Percentiles rank a stretch among this genome's conserved stretches.
Evolutionary conservation across 2,797 vertebrate genomes (phyloP).

Genomic region (Danio aesculapii): DNA sequence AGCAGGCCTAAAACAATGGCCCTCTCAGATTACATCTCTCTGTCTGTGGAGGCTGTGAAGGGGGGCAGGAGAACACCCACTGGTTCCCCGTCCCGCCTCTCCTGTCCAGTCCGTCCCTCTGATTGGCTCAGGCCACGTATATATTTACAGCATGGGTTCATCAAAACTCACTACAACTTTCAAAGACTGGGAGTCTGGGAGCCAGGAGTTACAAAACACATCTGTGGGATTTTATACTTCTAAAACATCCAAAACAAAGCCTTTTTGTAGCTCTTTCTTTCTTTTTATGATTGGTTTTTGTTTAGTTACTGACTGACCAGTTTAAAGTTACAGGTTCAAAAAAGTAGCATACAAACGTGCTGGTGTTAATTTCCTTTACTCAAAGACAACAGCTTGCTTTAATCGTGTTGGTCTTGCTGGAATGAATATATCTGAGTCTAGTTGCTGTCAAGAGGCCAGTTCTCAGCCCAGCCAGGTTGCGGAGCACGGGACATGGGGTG

Average conservation of each 20-base stretch:
- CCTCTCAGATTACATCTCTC: slow-evolving; percentile 71
- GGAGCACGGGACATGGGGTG: slow-evolving; percentile 81
- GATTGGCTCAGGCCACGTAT: slow-evolving; percentile 86
- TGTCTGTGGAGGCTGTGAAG: slow-evolving; percentile 54
- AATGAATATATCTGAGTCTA: slow-evolving; percentile 93
- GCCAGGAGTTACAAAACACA: slow-evolving; percentile 58
- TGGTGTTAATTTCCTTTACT: slow-evolving; percentile 1
- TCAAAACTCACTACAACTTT: slow-evolving; percentile 83
- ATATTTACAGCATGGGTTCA: slow-evolving; percentile 82
- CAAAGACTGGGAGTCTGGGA: slow-evolving; percentile 63
- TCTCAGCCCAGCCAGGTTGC: slow-evolving; percentile 82
- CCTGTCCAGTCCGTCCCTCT: slow-evolving; percentile 66
- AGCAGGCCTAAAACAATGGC: slow-evolving; percentile 66
- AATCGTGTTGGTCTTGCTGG: slow-evolving; percentile 85
- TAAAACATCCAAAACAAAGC: slow-evolving; percentile 39
- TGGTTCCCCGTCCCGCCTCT: slow-evolving; percentile 60
- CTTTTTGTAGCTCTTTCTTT: slow-evolving; percentile 16
- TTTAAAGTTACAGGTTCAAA: not conserved
- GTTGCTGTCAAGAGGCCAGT: slow-evolving; percentile 86
- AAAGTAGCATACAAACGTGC: slow-evolving; percentile 24
- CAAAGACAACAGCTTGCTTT: slow-evolving; percentile 68
- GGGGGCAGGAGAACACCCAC: slow-evolving; percentile 55
- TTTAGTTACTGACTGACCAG: slow-evolving; percentile 4
- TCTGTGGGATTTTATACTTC: slow-evolving; percentile 58
- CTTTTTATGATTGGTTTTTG: slow-evolving; percentile 30